A percentile compares a stretch with the other conserved stretches of the same genome.
Evolutionary conservation across 2,797 vertebrate species (phyloP).

Genomic region (Gallirallus australis): DNA sequence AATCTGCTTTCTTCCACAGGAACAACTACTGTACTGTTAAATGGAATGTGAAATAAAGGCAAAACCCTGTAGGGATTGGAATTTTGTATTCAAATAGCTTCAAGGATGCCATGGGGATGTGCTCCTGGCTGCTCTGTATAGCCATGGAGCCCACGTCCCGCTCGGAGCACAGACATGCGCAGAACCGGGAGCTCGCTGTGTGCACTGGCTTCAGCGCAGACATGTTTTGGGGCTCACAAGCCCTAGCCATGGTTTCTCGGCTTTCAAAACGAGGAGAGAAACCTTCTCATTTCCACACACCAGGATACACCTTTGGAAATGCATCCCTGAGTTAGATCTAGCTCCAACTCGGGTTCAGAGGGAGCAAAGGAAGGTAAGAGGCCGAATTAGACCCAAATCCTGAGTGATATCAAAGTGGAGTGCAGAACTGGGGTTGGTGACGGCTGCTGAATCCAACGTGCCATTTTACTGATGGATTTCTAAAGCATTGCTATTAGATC

Average conservation of each 20-base stretch:
- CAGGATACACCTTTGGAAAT: not conserved
- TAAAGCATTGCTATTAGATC: conserved; percentile 16
- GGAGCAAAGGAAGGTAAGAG: rapidly evolving
- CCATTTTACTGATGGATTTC: not conserved
- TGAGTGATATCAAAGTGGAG: not conserved
- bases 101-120: rapidly evolving
- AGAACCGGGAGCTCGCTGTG: not conserved
- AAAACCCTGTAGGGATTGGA: not conserved
- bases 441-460: conserved; percentile 25
- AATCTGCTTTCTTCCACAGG: not conserved
- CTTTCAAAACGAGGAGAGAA: not conserved
- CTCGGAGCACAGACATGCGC: rapidly evolving
- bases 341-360: rapidly evolving
- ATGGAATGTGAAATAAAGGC: not conserved
- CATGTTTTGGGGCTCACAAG: not conserved
- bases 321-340: not conserved
- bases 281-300: not conserved
- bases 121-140: not conserved
- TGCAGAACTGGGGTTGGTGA: not conserved
- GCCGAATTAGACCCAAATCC: not conserved
- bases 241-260: not conserved
- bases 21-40: not conserved
- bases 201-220: not conserved
- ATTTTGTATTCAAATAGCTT: not conserved
- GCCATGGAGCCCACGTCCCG: rapidly evolving